Conservation (phyloP, 1,140 invertebrate genomes). For the Coelopa frigida region DNA sequence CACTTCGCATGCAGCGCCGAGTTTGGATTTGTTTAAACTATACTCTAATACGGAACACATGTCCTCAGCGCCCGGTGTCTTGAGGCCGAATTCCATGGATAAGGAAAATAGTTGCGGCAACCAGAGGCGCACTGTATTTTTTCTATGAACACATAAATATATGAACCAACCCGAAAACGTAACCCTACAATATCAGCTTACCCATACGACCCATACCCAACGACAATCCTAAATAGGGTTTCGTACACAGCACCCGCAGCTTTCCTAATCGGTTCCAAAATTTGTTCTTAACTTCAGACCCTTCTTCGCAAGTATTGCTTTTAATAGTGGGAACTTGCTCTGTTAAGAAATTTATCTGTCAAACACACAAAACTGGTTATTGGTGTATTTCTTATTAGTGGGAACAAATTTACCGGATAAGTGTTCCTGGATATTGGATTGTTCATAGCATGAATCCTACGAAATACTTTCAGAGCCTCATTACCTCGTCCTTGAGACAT, state of each 20-base stretch:
- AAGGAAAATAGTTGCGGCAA: slow-evolving; percentile 51
- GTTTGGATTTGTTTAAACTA: no score
- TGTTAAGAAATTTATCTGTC: no score
- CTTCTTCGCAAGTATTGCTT: slow-evolving; percentile 11
- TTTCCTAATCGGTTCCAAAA: slow-evolving; percentile 16
- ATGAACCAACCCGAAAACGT: neutral
- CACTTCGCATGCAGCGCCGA: slow-evolving; percentile 11
- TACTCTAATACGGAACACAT: no score
- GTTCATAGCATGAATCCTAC: slow-evolving; percentile 41
- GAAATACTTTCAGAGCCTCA: slow-evolving; percentile 44
- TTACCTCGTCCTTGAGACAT: no score
- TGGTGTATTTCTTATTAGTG: no score
- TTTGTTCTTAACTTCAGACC: neutral
- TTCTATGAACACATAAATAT: slow-evolving; percentile 12
- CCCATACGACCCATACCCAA: slow-evolving; percentile 30
- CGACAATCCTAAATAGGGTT: slow-evolving; percentile 30
- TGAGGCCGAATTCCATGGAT: no score
- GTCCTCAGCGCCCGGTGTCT: no score
- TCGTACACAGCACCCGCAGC: slow-evolving; percentile 29
- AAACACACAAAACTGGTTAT: no score
- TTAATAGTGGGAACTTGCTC: no score
- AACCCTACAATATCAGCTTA: slow-evolving; percentile 8
- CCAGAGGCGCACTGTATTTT: slow-evolving; percentile 45
- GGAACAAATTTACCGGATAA: slow-evolving; percentile 59
- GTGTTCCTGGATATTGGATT: slow-evolving; percentile 49